Base-by-base conservation (phyloP, 2,113 vertebrate genomes). In the Typhlomys cinereus region DNA sequence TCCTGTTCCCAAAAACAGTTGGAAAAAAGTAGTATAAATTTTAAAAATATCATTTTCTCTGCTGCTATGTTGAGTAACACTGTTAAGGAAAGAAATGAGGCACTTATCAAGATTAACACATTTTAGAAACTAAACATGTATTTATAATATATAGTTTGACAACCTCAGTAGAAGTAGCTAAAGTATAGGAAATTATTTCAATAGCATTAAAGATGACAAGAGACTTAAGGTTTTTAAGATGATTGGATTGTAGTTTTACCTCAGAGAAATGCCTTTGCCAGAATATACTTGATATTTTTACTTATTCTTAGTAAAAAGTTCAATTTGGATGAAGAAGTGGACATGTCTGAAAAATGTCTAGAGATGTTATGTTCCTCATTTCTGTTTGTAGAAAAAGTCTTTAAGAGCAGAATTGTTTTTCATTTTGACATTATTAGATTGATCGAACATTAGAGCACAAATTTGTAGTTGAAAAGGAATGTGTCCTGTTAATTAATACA, bases 321-420 rank as follows among this genome's bases (percentile, higher is more conserved):
- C 62, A 95, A 17, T 82, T 94, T 93, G 44, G 50, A 89, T 39
- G 92, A 96, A 91, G 89, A 88, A 93, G 71, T 61, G 10, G 69
- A 82, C 36, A 44, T 66, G 18, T 70, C 83, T 91, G 85, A 29
- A 79, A 52, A 52, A 34, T 66, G 62, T 87, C 59, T 79, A 59
- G 3, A 82, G 74, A 73, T 39, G 84, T 78, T 50, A 52, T n/a
- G n/a, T 62, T 36, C 88, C 62, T 95, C 18, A 69, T 71, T 92
- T 74, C 15, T 92, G 79, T 82, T 91, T 75, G 70, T 46, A 81
- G 52, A 85, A 80, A 91, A 67, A 61, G 18, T 41, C 59, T 46
- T 92, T 39, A 44, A 5, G 27, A 44, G 29, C 31, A 81, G n/a
- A 81, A 62, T 18, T 7, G 1, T 71, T 59, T 92, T 79, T 52